phyloP scores from a whole-genome alignment of 2,113 vertebrate genomes.

The Promerops cafer region DNA sequence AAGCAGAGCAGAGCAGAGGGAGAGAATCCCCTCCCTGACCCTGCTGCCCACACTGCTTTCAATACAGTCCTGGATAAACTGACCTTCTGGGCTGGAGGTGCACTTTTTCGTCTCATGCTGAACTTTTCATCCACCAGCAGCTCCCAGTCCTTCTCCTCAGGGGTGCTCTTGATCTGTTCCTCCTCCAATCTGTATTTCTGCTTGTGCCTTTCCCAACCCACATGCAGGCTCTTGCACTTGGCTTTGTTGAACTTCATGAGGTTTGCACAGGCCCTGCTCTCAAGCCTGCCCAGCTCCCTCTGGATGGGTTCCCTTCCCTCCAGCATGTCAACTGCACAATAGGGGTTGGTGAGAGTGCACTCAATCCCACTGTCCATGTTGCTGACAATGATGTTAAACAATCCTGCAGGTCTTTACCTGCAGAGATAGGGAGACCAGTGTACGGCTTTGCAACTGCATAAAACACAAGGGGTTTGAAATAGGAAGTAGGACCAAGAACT shows the following conservation, averaged over 20 bases:
- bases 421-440: not conserved
- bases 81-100: not conserved
- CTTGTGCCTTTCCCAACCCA: not conserved
- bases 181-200: not conserved
- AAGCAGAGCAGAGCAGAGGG: not conserved
- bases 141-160: not conserved
- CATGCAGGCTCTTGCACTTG: not conserved
- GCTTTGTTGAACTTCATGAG: not conserved
- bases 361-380: not conserved
- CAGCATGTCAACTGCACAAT: accelerated
- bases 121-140: not conserved
- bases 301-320: not conserved
- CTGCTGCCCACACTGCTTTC: not conserved
- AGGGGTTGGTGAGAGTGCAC: not conserved
- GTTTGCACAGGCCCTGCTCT: not conserved
- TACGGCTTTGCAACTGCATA: not conserved
- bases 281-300: not conserved
- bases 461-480: not conserved
- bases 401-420: not conserved
- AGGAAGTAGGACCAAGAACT: not conserved
- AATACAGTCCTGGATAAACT: accelerated
- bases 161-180: not conserved
- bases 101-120: not conserved
- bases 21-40: not conserved
- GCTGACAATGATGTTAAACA: not conserved